Conservation (phyloP, 2,113 vertebrate species). For the Pseudorasbora parva region DNA sequence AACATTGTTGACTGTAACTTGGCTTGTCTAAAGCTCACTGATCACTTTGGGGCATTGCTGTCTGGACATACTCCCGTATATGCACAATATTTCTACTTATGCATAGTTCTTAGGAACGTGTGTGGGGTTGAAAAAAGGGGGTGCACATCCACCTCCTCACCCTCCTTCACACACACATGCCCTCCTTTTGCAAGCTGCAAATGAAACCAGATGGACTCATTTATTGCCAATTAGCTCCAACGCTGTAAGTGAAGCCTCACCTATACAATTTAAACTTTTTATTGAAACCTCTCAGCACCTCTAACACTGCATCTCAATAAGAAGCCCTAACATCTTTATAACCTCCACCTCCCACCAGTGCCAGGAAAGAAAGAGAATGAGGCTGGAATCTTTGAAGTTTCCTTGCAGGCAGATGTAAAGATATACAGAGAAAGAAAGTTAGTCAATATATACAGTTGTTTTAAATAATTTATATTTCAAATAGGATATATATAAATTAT, state of each 20-base stretch:
- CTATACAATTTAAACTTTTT: conserved; percentile 61
- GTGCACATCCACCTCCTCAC: conserved; percentile 30
- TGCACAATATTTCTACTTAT: conserved; percentile 13
- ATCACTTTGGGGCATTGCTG: conserved; percentile 19
- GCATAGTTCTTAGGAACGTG: conserved; percentile 36
- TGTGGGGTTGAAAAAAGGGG: conserved; percentile 35
- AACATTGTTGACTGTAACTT: neutral
- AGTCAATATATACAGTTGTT: too few relatives aligned
- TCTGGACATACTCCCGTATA: conserved; percentile 29
- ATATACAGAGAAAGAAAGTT: neutral
- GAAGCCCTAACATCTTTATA: conserved; percentile 43
- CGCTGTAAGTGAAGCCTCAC: conserved; percentile 64
- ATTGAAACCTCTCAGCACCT: conserved; percentile 62
- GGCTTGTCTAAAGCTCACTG: conserved; percentile 24
- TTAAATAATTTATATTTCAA: too few relatives aligned
- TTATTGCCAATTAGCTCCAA: conserved; percentile 69
- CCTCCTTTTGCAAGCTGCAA: conserved; percentile 58
- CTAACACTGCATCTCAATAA: conserved; percentile 56
- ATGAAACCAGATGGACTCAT: conserved; percentile 67
- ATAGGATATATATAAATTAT: neutral
- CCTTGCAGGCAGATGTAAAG: neutral
- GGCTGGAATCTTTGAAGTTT: too few relatives aligned
- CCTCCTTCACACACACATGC: conserved; percentile 36
- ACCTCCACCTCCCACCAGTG: conserved; percentile 11
- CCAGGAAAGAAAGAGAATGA: conserved; percentile 15